These are phyloP conservation scores for Cheilosia vernalis DNA, from an alignment of 2,888 invertebrate species.

Conservation along the genomic window DNA sequence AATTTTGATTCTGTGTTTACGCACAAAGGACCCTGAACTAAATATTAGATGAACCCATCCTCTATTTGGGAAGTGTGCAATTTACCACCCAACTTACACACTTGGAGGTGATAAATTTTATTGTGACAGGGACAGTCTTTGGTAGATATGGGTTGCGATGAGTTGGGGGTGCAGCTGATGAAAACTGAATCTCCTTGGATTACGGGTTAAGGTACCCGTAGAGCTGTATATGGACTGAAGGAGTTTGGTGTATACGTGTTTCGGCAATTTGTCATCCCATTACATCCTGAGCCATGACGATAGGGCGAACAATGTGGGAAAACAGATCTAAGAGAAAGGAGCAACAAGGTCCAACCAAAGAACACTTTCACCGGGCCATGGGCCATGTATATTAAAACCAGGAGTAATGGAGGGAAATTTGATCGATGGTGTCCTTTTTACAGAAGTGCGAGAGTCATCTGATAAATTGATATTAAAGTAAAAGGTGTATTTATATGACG, in stretches of 20 bases:
- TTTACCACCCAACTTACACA: constrained; percentile 40
- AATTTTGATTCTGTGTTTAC: constrained; percentile 41
- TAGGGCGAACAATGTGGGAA: background rate
- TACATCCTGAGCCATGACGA: constrained; percentile 7
- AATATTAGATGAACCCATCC: constrained; percentile 51
- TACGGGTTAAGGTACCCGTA: constrained; percentile 25
- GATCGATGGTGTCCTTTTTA: constrained; percentile 59
- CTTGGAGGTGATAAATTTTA: constrained; percentile 47
- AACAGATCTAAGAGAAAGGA: constrained; percentile 19
- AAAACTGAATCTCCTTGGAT: constrained; percentile 30
- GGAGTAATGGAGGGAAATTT: constrained; percentile 64
- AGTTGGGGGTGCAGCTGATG: background rate
- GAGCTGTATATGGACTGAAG: constrained; percentile 8
- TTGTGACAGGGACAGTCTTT: constrained; percentile 55
- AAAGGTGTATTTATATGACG: constrained; percentile 36
- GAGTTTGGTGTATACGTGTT: constrained; percentile 54
- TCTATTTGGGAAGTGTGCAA: constrained; percentile 9
- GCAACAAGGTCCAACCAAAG: constrained; percentile 23
- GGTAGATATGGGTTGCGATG: background rate
- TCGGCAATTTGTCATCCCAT: constrained; percentile 58
- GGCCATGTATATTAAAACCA: constrained; percentile 13
- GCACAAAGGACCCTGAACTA: constrained; percentile 31
- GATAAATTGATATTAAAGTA: constrained; percentile 58
- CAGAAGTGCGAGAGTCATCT: constrained; percentile 45
- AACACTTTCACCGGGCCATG: constrained; percentile 25